These are phyloP conservation scores for Astreopora myriophthalma DNA, from an alignment of 64 coral and sea anemone species.

Conservation along the genomic window DNA sequence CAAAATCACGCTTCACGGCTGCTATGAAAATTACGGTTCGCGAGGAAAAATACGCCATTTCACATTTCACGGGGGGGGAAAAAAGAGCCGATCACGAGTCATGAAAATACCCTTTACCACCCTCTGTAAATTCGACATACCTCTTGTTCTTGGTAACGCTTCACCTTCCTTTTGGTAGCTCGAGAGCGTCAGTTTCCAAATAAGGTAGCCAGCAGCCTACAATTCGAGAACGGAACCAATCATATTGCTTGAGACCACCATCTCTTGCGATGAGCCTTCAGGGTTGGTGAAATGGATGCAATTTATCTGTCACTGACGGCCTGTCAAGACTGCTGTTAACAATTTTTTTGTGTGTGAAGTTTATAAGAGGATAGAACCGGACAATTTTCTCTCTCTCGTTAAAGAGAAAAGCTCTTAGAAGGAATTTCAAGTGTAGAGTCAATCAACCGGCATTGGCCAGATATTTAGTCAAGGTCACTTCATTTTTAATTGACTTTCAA, in stretches of 20 bases:
- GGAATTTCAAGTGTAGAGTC: background rate
- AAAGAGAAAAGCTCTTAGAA: background rate
- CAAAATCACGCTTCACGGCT: no score
- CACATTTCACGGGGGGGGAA: no score
- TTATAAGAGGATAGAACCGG: background rate
- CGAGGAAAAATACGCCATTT: no score
- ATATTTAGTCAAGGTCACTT: background rate
- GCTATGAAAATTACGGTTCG: no score
- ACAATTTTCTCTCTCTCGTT: background rate
- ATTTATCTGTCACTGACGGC: background rate
- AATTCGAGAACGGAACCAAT: background rate
- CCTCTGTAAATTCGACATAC: background rate
- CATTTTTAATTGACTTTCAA: background rate
- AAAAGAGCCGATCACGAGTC: no score
- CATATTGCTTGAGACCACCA: background rate
- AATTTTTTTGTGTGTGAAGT: background rate
- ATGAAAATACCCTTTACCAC: no score
- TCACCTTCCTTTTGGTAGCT: no score
- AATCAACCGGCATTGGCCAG: background rate
- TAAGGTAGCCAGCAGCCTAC: background rate
- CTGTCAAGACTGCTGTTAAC: background rate
- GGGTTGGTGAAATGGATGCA: background rate
- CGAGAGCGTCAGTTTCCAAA: background rate
- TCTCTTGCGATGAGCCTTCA: no score
- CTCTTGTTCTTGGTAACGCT: background rate